These are phyloP conservation scores for Pogona vitticeps DNA, from an alignment of 2,113 vertebrate species.

Conservation along the genomic window DNA sequence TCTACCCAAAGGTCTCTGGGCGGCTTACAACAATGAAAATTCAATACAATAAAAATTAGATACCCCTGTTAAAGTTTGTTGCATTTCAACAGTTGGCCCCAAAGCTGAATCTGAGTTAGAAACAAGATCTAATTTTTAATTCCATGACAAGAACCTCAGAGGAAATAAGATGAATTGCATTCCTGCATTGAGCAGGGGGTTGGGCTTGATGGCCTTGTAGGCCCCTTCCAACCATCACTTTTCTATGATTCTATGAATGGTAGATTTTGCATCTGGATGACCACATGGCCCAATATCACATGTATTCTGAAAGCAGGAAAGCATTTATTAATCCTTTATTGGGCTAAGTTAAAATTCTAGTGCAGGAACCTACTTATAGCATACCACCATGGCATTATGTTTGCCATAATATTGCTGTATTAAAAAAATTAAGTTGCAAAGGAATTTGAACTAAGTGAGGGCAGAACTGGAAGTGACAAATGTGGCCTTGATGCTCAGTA, in stretches of 20 bases:
- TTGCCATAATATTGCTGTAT: not conserved
- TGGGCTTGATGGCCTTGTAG: no score
- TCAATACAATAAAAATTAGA: no score
- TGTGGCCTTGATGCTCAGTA: not conserved
- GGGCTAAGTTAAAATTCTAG: not conserved
- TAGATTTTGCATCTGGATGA: not conserved
- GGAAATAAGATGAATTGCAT: constrained; percentile 8
- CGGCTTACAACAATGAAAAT: no score
- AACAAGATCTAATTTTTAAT: not conserved
- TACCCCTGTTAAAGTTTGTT: no score
- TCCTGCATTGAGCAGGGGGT: no score
- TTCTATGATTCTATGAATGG: no score
- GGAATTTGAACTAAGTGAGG: not conserved
- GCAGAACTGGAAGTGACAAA: not conserved
- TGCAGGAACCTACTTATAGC: not conserved
- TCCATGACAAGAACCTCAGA: constrained; percentile 31
- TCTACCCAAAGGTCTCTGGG: no score
- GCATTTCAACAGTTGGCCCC: no score
- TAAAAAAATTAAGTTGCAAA: not conserved
- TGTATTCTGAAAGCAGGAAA: not conserved
- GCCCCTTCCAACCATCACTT: no score
- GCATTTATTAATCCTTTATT: not conserved
- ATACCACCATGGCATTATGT: no score
- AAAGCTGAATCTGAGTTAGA: not conserved
- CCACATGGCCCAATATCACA: not conserved